These are phyloP conservation scores for Penaeus japonicus DNA, from an alignment of 1,140 invertebrate species.

Conservation along the genomic window DNA sequence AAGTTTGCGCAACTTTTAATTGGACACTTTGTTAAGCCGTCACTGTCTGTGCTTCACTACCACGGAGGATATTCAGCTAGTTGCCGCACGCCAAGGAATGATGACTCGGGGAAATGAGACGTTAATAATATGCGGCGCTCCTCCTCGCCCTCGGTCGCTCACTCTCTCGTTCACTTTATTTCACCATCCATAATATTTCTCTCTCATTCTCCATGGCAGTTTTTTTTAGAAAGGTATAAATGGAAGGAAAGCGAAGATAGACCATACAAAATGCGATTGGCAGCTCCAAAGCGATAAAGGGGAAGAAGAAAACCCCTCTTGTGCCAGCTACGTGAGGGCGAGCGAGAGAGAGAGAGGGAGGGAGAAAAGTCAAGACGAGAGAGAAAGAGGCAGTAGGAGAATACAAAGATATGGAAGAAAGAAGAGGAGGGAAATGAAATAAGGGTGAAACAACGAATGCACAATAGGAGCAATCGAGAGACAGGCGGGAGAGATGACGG, in stretches of 20 bases:
- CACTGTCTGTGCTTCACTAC: not conserved
- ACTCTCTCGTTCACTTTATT: too few species aligned
- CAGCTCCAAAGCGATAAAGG: not conserved
- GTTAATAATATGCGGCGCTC: too few species aligned
- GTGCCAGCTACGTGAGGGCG: too few species aligned
- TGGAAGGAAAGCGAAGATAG: not conserved
- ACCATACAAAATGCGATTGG: not conserved
- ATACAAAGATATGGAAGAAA: not conserved
- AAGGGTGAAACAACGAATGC: not conserved
- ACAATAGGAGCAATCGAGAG: not conserved
- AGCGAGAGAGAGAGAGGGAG: too few species aligned
- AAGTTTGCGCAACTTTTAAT: slow-evolving; percentile 10
- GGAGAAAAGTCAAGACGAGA: not conserved
- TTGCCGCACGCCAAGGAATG: too few species aligned
- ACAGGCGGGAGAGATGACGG: not conserved
- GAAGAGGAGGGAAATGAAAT: not conserved
- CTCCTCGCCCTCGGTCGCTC: too few species aligned
- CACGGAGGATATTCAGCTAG: too few species aligned
- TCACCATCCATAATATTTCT: too few species aligned
- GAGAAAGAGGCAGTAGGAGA: slow-evolving; percentile 12
- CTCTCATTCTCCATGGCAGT: too few species aligned
- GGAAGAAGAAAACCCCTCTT: not conserved
- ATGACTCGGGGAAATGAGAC: too few species aligned
- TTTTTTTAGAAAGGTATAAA: too few species aligned
- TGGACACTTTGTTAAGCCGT: slow-evolving; percentile 27